Conservation (phyloP, 2,797 vertebrate species). For the Danio aesculapii region DNA sequence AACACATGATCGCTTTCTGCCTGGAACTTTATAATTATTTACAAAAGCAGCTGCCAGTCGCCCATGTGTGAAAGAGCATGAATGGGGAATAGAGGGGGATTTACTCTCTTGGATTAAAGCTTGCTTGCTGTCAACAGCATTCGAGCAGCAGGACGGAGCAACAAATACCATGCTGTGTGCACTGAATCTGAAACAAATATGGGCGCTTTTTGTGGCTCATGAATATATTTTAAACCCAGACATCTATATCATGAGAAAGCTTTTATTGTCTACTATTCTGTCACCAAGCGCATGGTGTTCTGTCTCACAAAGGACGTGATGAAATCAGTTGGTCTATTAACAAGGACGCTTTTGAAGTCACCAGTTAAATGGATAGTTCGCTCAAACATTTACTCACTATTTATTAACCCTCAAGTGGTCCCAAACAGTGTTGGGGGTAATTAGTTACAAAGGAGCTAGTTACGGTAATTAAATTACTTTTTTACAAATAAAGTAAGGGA, state of each 20-base stretch:
- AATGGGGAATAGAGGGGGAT: conserved; percentile 61
- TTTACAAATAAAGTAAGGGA: no score
- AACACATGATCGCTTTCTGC: conserved; percentile 59
- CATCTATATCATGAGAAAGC: conserved; percentile 29
- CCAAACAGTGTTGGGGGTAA: no score
- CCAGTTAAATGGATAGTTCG: conserved; percentile 54
- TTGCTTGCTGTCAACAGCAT: conserved; percentile 61
- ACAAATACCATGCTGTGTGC: conserved; percentile 48
- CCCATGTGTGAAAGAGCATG: conserved; percentile 61
- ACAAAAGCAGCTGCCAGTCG: conserved; percentile 66
- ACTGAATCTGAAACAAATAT: conserved; percentile 63
- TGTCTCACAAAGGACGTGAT: conserved; percentile 66
- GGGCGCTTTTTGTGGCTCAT: conserved; percentile 19
- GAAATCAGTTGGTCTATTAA: conserved; percentile 58
- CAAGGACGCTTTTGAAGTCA: conserved; percentile 76
- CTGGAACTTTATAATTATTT: conserved; percentile 66
- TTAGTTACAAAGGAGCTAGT: no score
- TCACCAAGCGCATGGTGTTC: conserved; percentile 42
- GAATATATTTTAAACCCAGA: conserved; percentile 12
- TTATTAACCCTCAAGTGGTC: no score
- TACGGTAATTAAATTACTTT: no score
- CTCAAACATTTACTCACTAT: no score
- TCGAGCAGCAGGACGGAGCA: conserved; percentile 58
- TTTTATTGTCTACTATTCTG: conserved; percentile 55
- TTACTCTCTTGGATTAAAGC: conserved; percentile 63